These are phyloP conservation scores for Genyomyrus donnyi DNA, from an alignment of 2,113 vertebrate species.

Conservation along the genomic window DNA sequence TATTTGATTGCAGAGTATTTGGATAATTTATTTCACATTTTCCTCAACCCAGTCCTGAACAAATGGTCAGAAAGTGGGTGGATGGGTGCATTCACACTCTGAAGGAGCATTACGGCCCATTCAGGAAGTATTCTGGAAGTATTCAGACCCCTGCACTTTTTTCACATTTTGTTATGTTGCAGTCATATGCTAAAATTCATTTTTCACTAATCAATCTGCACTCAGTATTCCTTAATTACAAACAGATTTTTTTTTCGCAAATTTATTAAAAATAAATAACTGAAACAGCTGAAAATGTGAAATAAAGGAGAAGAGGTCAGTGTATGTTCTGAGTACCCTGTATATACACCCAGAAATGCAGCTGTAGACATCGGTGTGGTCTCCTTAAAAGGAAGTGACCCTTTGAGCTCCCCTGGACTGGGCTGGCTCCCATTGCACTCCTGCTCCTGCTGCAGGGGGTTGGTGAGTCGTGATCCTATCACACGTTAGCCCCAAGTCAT, in stretches of 20 bases:
- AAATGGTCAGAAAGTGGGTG: no score
- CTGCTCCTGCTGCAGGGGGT: background rate
- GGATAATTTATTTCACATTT: background rate
- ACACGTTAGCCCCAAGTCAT: background rate
- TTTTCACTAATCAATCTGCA: background rate
- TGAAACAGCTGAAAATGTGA: background rate
- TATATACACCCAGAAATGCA: background rate
- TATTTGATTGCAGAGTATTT: background rate
- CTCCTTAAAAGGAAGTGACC: background rate
- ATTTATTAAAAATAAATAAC: background rate
- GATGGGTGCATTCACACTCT: background rate
- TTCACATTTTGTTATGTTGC: no score
- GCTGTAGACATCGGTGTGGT: background rate
- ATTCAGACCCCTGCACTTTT: no score
- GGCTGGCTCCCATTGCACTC: background rate
- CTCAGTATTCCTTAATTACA: background rate
- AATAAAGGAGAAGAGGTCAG: background rate
- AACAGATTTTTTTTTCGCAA: background rate
- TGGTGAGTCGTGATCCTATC: background rate
- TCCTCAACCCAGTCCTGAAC: background rate
- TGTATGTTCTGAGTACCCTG: background rate
- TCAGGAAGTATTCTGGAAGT: no score
- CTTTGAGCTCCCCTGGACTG: background rate
- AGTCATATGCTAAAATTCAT: background rate
- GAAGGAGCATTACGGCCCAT: background rate